Base-by-base conservation (phyloP, 2,113 vertebrate species). In the Prietella phreatophila region DNA sequence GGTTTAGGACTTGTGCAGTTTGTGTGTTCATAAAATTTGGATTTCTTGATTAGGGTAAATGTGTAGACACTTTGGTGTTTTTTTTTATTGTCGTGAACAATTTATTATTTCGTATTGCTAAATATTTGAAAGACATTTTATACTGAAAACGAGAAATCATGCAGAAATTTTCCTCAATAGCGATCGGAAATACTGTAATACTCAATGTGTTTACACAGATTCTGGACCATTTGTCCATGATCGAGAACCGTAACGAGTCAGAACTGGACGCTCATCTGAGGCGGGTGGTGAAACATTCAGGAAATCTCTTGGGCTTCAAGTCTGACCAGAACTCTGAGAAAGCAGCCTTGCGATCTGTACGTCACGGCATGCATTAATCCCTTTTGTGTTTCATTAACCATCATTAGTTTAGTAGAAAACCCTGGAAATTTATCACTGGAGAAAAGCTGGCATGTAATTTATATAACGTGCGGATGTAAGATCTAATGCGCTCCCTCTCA, bases 221-320 rank as follows among this genome's bases (percentile, higher is more conserved):
- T 88, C 94, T 99, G 83, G 98, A 99, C 92, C 98, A 99, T 88
- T 91, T 99, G 56, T 97, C 97, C 0, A 98, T 99, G 97, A 99
- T 99, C 30, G 98, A 99, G 89, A 99, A 99, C 86, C 98, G 97
- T 89, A 98, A 97, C 2, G 98, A 99, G 90, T 99, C 98, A 0
- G 98, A 99, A 91, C 92, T 99, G 91, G 98, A 99, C 90, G 96
- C 97, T 47, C 96, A 99, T 61, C 94, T 99, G 17, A 96, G 97
- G 87, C 94, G 96, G 56, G 96, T 97, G 90, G 96, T 99, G 93
- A 99, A 99, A 91, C 97, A 97, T 78, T 95, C 96, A 0, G 95
- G 97, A 92, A 97, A 97, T 89, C 94, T 96, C 83, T 94, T 93
- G 0, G 96, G 97, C 50, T 93, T 92, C 81, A 99, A 99, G 93